Base-by-base conservation (phyloP, 30 jellyfish, hydroid and myxozoan species). In the Mastigias papua region DNA sequence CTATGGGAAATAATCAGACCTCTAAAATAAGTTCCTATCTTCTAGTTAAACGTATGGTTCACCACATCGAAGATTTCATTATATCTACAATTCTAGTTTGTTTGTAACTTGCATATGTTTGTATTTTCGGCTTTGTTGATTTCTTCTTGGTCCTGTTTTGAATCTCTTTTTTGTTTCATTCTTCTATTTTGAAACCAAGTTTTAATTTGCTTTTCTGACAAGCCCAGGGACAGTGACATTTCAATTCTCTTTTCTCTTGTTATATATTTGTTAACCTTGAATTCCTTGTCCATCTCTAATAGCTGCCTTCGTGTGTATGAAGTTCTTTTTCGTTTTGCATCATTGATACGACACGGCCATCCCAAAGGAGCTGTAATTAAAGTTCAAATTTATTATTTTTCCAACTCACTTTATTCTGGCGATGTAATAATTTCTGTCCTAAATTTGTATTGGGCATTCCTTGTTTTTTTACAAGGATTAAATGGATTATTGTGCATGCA, bases 131-230 rank as follows among this genome's bases (percentile, higher is more conserved):
- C 69, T 57, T 5, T 8, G 17, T 57, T 57, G 3, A 57, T 57
- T 8, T 19, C 69, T 16, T 32, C 34, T 22, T 6, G 1, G 49
- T 73, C 32, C 42, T 73, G 17, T 26, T 9, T 34, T 23, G 34
- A 69, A 51, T 86, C 95, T 77, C 81, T 91, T 61, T 92, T 92
- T 26, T 76, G 78, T 67, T 92, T 92, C 98, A 92, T 92, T 73
- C 98, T 76, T 69, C 98, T 66, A 71, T 93, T 93, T 73, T 93
- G 98, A 69, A 93, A 93, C 98, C 98, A 93, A 33, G 98, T 93
- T 66, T 93, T 93, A 9, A 93, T 87, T 83, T 93, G 98, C n/a
- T 96, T 79, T 71, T 93, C 98, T 2, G 98, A 31, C 77, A 93
- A 60, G 63, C 81, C 80, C 74, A 93, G 75, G 46, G 57, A 34